Evolutionary conservation across 2,797 vertebrate genomes (phyloP), one percentile per base, ranked within the genome.

Genomic region (Valencia hispanica): DNA sequence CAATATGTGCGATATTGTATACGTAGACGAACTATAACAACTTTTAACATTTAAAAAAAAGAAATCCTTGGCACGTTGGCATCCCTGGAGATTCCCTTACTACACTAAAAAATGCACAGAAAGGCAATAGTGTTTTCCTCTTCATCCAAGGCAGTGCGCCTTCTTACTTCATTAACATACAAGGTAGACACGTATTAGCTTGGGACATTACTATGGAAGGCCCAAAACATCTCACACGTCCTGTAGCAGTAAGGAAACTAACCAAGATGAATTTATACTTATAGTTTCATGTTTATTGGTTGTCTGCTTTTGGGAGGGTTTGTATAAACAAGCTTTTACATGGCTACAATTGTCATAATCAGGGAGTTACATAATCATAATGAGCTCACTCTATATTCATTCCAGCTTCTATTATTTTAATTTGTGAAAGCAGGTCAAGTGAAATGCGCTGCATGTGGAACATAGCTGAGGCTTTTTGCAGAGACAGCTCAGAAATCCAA

Each of bases 351-450:
- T 43, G 68, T 69, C 81, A 90, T 90, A 90, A 89, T 81, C 59
- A 77, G 63, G 12, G 68, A 59, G 53, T 89, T 91, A 82, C 39
- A 75, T 84, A 92, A 93, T 65, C 80, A 81, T 80, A 79, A 83
- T 66, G 55, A 79, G 57, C 82, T 87, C 66, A 74, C 74, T 88
- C 81, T 36, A 66, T 55, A 81, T 88, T 88, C 78, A 84, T 76
- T 77, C 79, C 11, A 76, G 77, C 74, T 59, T 71, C 63, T 84
- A 87, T 78, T 43, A 68, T 70, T 78, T 85, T 77, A 55, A 48
- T 72, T 88, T 90, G 82, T 82, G 65, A 70, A 90, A 86, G 85
- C 87, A 86, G 87, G 80, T 88, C 82, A 83, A 85, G 48, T 34
- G 11, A 86, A 86, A 87, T 79, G 50, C 66, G 48, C 74, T 15